Conservation (phyloP, 2,113 vertebrate species). For the Bombycilla garrulus region DNA sequence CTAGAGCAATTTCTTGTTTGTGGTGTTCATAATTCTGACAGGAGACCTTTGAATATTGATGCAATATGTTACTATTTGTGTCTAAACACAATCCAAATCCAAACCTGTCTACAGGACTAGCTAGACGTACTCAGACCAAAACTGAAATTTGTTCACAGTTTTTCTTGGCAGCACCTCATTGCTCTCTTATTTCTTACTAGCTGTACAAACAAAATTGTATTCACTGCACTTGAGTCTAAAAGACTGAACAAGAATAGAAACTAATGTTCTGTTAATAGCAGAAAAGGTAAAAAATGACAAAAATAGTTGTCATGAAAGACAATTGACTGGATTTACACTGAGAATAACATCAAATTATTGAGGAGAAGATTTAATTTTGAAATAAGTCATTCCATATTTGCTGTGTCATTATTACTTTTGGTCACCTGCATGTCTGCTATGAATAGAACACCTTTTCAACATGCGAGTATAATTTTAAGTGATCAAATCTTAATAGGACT, state of each 20-base stretch:
- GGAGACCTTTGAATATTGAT: not conserved
- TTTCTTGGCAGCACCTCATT: conserved; percentile 2
- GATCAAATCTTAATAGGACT: not conserved
- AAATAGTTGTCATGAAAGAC: not conserved
- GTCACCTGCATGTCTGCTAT: not conserved
- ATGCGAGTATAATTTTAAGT: fast-evolving
- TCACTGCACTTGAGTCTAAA: not conserved
- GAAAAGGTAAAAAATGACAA: not conserved
- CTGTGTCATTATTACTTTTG: not conserved
- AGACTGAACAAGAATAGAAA: not conserved
- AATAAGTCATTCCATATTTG: not conserved
- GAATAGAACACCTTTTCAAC: not conserved
- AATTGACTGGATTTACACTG: not conserved
- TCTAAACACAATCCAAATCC: not conserved
- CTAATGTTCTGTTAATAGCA: not conserved
- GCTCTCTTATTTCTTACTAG: not conserved
- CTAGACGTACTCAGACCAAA: not conserved
- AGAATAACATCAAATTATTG: not conserved
- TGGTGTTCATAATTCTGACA: not conserved
- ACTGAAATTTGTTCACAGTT: not conserved
- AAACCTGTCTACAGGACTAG: not conserved
- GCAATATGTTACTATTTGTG: not conserved
- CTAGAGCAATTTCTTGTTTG: not conserved
- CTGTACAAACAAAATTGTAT: not conserved
- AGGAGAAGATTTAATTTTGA: not conserved